phyloP scores from a whole-genome alignment of 2,888 invertebrate genomes.

The Thymelicus lineola region DNA sequence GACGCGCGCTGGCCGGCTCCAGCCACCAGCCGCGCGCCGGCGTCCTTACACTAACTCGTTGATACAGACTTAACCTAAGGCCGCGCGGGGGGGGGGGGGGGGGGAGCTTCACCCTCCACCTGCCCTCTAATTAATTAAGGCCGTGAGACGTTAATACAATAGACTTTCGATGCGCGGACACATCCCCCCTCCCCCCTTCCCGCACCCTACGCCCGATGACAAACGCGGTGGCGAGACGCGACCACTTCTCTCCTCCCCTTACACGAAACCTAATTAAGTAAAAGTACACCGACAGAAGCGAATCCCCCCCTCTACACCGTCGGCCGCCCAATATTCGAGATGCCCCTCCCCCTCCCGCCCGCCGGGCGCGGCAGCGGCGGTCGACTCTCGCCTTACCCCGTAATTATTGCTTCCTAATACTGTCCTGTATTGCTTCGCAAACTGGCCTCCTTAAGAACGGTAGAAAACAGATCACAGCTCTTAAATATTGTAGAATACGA shows the following conservation, averaged over 20 bases:
- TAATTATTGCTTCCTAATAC: conserved; percentile 38
- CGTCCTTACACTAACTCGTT: conserved; percentile 77
- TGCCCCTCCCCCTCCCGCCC: not conserved
- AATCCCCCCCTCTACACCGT: not conserved
- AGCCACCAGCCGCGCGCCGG: conserved; percentile 38
- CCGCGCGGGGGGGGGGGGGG: conserved; percentile 24
- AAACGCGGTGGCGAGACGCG: no score
- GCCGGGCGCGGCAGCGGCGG: conserved; percentile 14
- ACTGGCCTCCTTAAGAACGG: conserved; percentile 28
- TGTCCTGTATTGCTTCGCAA: conserved; percentile 33
- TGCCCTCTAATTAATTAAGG: not conserved
- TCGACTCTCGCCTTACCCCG: conserved; percentile 21
- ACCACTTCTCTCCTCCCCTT: no score
- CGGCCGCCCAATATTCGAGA: not conserved
- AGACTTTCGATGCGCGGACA: no score
- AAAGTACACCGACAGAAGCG: no score
- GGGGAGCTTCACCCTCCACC: conserved; percentile 6
- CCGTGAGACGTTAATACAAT: not conserved
- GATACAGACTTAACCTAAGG: conserved; percentile 71
- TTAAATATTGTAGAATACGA: conserved; percentile 19
- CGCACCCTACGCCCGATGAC: no score
- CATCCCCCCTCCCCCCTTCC: no score
- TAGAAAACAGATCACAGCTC: conserved; percentile 40
- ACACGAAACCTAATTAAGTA: no score
- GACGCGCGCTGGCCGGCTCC: conserved; percentile 65